Conservation (phyloP, 2,113 vertebrate genomes). For the Uropsilus gracilis region DNA sequence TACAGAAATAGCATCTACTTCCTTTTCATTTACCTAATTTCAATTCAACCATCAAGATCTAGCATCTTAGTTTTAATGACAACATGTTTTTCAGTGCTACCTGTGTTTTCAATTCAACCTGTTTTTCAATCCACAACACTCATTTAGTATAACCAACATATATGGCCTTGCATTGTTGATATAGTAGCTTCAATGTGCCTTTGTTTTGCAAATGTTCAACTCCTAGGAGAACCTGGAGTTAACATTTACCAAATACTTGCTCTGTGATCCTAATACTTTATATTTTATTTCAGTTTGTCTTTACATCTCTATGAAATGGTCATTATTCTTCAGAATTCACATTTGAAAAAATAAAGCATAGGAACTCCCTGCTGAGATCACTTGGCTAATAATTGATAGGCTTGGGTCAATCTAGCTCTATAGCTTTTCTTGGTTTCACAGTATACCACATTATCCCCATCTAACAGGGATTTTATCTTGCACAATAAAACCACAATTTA, state of each 20-base stretch:
- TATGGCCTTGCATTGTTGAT: background rate
- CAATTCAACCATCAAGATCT: background rate
- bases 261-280: background rate
- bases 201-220: constrained; percentile 18
- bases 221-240: background rate
- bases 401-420: background rate
- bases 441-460: background rate
- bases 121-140: background rate
- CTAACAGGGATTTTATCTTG: background rate
- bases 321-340: background rate
- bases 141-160: background rate
- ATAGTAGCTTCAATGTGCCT: background rate
- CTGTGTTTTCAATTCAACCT: no score
- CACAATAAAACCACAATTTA: background rate
- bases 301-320: background rate
- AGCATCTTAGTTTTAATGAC: background rate
- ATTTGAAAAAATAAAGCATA: background rate
- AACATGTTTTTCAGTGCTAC: background rate
- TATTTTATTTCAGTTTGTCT: background rate
- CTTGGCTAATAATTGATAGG: background rate
- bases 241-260: background rate
- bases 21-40: background rate
- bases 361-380: background rate
- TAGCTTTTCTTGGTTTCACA: background rate
- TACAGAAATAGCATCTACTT: background rate